These are phyloP conservation scores for Notarius quadriscutis DNA, from an alignment of 2,113 vertebrate species.

Conservation along the genomic window DNA sequence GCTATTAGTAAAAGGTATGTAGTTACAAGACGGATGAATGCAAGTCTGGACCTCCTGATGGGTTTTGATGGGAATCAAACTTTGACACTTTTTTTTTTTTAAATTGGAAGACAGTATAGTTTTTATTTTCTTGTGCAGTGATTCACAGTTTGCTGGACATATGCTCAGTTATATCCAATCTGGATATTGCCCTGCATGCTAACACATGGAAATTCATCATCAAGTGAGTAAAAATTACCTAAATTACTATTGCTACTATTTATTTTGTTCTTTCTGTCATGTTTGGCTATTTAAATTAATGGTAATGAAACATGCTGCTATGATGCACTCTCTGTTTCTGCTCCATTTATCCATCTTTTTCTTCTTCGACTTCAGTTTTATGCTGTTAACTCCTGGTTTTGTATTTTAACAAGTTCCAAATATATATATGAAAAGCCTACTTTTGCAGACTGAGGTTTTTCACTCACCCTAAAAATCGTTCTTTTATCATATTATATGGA, in stretches of 20 bases:
- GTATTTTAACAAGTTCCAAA: too few species aligned
- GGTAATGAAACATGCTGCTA: background rate
- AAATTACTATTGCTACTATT: background rate
- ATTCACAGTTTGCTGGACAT: conserved; percentile 91
- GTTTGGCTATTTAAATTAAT: background rate
- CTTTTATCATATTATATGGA: too few species aligned
- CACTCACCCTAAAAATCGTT: too few species aligned
- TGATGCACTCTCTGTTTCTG: too few species aligned
- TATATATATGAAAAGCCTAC: too few species aligned
- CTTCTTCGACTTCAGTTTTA: too few species aligned
- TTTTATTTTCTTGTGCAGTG: conserved; percentile 67
- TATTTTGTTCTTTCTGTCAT: background rate
- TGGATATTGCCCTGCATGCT: conserved; percentile 94
- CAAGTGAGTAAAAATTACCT: conserved; percentile 77
- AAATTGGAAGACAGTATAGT: too few species aligned
- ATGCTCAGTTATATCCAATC: conserved; percentile 85
- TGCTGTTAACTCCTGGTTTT: too few species aligned
- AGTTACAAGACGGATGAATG: background rate
- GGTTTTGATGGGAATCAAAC: background rate
- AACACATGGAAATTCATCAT: conserved; percentile 97
- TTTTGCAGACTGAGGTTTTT: too few species aligned
- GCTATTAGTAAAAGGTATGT: background rate
- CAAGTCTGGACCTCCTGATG: background rate
- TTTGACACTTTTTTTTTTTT: background rate
- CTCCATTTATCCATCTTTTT: too few species aligned